Base-by-base conservation (phyloP, 2,888 invertebrate species). In the Pseudanteris insignis region DNA sequence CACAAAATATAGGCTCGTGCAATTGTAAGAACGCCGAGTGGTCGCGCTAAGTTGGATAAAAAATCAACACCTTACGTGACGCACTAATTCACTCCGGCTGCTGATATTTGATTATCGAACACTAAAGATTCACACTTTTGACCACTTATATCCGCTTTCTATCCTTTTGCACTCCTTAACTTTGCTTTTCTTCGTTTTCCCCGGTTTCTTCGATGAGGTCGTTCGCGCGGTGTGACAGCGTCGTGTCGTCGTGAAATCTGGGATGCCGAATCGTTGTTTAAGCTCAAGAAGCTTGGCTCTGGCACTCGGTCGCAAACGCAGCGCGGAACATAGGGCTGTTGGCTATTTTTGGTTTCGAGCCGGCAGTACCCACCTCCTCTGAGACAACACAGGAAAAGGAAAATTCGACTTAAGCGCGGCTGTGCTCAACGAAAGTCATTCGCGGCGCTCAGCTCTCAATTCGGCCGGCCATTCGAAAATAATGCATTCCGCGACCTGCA, bases 281-380 rank as follows among this genome's bases (percentile, higher is more conserved):
- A 67, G 71, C 70, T 70, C 67, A 67, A 66, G 65, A 69, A 67
- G 32, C 38, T 50, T 24, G 33, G 70, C 65, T 72, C 67, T 71
- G 68, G 62, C 66, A 66, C 68, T 65, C 66, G 66, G 67, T 66
- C 58, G 61, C 61, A 63, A 65, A 65, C 66, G 64, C 65, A 8
- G 47, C 32, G 48, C 50, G 60, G 68, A 66, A 63, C 68, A 69
- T 26, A 13, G 72, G 69, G 18, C 18, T 72, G 65, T 69, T 62
- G 66, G 68, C 69, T 73, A 73, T 73, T 73, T 73, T 68, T 68
- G 67, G 67, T 67, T 61, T 50, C 62, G 67, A 67, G 67, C 69
- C 68, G 68, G 47, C 64, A 18, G 47, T 29, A 51, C 41, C 33
- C 59, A 60, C 65, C 61, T 61, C 48, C 58, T 48, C 55, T 43